Evolutionary conservation across 2,888 invertebrate species (phyloP), one percentile per base, ranked within the genome.

Genomic region (Hyposoter dolosus): DNA sequence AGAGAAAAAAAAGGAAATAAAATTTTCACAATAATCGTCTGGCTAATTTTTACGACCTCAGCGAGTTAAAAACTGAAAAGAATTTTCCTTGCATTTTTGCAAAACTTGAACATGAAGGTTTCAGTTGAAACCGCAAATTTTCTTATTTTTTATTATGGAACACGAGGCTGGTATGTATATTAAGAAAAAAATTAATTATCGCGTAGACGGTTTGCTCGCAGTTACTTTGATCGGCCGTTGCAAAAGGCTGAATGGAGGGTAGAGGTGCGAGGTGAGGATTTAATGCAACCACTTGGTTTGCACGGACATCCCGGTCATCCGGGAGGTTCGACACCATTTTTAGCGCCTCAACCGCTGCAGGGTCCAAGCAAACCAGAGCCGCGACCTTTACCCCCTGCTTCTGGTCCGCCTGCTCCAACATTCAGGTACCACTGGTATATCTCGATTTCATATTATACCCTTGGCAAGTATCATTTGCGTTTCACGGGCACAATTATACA

Each of bases 341-440:
- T 95, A 84, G 94, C 95, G 15, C 94, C 95, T 32, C 93, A 93
- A 80, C 94, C 94, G 28, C 90, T 94, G 53, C 94, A 94, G 84
- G 93, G 95, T 28, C 92, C 95, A 32, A 95, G 95, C 87, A 95
- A 95, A 91, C 94, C 93, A 40, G 94, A 94, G 89, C 95, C 95
- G 63, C 92, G 94, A 88, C 93, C 94, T 47, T 91, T 94, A 72
- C 94, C 94, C 68, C 94, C 94, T 75, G 95, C 96, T 63, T 95
- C 95, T 80, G 96, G 96, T 76, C 96, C 96, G 82, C 96, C 96
- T 17, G 95, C 96, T 93, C 96, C 96, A 86, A 96, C 96, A 93
- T 96, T 96, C 95, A 97, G 97, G 96, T 97, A 97, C 95, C 97
- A 97, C 96, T 96, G 92, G 93, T 93, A 92, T 93, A 93, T 91